A percentile compares a stretch with the other conserved stretches of the same genome.
These are phyloP conservation scores for Dryoscopus gambensis DNA, from an alignment of 2,113 vertebrate species.

Conservation along the genomic window DNA sequence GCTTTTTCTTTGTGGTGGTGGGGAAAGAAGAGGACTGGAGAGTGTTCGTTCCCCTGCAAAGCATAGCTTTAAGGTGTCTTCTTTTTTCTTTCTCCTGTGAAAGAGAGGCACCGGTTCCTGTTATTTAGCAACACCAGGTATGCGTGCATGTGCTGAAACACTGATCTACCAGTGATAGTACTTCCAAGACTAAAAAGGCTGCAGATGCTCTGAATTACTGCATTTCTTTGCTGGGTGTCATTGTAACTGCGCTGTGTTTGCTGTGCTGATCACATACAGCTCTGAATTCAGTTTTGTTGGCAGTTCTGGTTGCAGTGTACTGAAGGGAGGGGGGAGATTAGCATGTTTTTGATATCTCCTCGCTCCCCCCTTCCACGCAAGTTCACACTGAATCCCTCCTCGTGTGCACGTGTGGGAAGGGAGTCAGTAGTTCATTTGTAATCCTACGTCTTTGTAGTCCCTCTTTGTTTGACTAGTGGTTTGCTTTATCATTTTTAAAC, in stretches of 20 bases:
- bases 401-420: not conserved
- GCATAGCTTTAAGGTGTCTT: not conserved
- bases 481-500: conserved; percentile 2
- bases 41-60: not conserved
- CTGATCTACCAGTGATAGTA: not conserved
- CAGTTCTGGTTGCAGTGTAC: not conserved
- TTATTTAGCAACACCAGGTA: conserved; percentile 47
- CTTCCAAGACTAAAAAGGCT: not conserved
- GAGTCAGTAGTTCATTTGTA: not conserved
- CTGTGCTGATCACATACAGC: conserved; percentile 20
- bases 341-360: not conserved
- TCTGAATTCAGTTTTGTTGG: conserved; percentile 10
- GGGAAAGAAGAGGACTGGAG: conserved; percentile 3
- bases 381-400: not conserved
- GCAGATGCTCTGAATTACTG: not conserved
- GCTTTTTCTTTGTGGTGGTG: not conserved
- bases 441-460: not conserved
- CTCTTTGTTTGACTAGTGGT: not conserved
- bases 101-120: conserved; percentile 3
- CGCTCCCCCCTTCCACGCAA: not conserved
- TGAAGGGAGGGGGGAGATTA: not conserved
- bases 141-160: conserved; percentile 32
- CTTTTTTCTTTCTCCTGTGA: not conserved
- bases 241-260: conserved; percentile 10
- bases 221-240: conserved; percentile 9